Base-by-base conservation (phyloP, 2,797 vertebrate species). In the Crenuchus spilurus region DNA sequence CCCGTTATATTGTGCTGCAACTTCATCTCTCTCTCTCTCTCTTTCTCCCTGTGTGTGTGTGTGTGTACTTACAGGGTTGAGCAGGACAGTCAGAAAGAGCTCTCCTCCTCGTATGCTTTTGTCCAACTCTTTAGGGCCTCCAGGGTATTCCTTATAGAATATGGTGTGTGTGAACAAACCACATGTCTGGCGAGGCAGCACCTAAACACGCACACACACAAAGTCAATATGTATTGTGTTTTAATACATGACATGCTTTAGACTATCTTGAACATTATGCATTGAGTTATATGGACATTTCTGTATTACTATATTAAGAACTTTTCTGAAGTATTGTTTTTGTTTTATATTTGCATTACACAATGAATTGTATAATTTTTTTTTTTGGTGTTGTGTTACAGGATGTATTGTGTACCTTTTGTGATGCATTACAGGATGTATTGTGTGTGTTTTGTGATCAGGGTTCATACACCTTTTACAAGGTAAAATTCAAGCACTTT, bases 101-200 rank as follows among this genome's bases (percentile, higher is more conserved):
- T 99, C 97, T 78, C 97, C 97, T 80, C 97, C 97, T 85, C 66
- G 88, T 84, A 99, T 98, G 79, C 97, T 99, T 91, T 94, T 97
- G 90, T 99, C 96, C 90, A 99, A 85, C 87, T 99, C 97, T 80
- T 95, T 96, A 58, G 97, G 93, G 37, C 97, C 96, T 6, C 97
- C 97, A 4, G 97, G 97, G 77, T 99, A 99, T 75, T 99, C 96
- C 88, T 97, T 97, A 89, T 99, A 98, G 94, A 98, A 99, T 91
- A 99, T 98, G 70, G 97, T 99, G 84, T 99, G 97, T 33, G 97
- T 99, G 87, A 99, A 99, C 84, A 99, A 90, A 77, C 97, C 97
- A 78, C 97, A 99, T 14, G 97, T 99, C 91, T 99, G 97, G 52
- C 97, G 95, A 80, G 97, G 96, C 77, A 99, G 94, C 74, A 99